phyloP scores from a whole-genome alignment of 2,888 invertebrate species.

The Ophion slaviceki region DNA sequence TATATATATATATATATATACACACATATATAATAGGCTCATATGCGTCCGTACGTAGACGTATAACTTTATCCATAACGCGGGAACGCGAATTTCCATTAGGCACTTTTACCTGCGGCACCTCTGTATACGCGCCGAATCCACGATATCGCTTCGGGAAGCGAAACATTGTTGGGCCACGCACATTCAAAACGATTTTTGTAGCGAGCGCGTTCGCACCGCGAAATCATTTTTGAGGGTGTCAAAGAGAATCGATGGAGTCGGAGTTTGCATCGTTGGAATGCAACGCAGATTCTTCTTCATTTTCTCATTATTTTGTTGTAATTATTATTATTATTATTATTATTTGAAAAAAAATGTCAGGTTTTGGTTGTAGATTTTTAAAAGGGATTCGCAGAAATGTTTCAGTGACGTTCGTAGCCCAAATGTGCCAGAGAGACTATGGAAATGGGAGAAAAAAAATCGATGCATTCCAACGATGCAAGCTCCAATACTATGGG shows the following conservation, averaged over 20 bases:
- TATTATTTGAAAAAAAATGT: too few relatives aligned
- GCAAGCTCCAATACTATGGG: background rate
- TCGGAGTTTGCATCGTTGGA: background rate
- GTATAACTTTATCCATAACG: background rate
- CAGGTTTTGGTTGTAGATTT: background rate
- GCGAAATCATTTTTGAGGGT: too few relatives aligned
- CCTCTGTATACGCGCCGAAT: background rate
- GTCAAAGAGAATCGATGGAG: background rate
- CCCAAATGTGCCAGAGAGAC: too few relatives aligned
- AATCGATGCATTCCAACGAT: background rate
- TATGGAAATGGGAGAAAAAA: background rate
- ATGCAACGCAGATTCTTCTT: background rate
- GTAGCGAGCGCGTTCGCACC: too few relatives aligned
- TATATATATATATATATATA: background rate
- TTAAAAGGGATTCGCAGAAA: background rate
- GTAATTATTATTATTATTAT: background rate
- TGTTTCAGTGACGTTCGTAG: background rate
- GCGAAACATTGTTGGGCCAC: too few relatives aligned
- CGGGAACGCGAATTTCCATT: slow-evolving; percentile 55
- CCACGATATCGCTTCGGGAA: too few relatives aligned
- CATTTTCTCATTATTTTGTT: background rate
- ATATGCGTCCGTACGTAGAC: background rate
- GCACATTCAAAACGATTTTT: too few relatives aligned
- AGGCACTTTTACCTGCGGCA: slow-evolving; percentile 12
- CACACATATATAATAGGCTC: background rate